Percentiles rank a stretch among this genome's conserved stretches.
Conservation (phyloP, 2,113 vertebrate species). For the Puma concolor region DNA sequence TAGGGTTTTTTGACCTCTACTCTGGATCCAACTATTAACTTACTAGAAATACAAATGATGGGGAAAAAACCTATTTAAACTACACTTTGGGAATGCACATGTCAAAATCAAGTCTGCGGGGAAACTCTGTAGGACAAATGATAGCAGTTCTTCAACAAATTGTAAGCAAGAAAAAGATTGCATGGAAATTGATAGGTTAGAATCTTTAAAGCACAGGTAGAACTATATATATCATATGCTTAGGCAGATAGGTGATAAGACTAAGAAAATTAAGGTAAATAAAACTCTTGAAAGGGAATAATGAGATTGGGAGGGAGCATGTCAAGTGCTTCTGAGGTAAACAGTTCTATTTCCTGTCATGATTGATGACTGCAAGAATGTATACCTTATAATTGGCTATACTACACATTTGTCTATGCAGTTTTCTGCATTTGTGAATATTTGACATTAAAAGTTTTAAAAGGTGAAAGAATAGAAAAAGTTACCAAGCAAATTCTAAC, state of each 20-base stretch:
- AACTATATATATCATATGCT: not conserved
- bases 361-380: not conserved
- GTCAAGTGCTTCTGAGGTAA: not conserved
- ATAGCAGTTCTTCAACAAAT: not conserved
- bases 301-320: not conserved
- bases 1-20: not conserved
- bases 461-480: not conserved
- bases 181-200: not conserved
- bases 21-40: not conserved
- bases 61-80: not conserved
- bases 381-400: not conserved
- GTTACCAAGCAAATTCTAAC: not conserved
- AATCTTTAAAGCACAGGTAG: not conserved
- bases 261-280: not conserved
- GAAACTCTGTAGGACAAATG: not conserved
- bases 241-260: not conserved
- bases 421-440: not conserved
- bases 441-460: constrained; percentile 16
- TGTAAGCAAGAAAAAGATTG: not conserved
- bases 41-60: not conserved
- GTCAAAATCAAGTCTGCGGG: not conserved
- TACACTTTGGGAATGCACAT: not conserved
- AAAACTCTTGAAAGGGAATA: not conserved
- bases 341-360: not conserved
- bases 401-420: not conserved